Percentiles rank a stretch among this genome's conserved stretches.
These are phyloP conservation scores for Sprattus sprattus DNA, from an alignment of 2,113 vertebrate genomes.

Conservation along the genomic window DNA sequence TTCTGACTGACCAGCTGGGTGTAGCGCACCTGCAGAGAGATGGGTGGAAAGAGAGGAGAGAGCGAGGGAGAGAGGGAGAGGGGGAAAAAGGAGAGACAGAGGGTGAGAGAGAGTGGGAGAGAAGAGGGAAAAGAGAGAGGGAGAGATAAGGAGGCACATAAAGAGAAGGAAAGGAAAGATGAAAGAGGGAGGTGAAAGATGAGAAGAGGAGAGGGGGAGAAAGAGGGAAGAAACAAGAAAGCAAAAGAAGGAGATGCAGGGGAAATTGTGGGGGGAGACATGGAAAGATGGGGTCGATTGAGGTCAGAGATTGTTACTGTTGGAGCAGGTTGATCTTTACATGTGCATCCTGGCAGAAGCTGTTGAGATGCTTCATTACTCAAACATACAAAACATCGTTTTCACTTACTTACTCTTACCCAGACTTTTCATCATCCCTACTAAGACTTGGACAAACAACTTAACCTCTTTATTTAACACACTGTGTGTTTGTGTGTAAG, in stretches of 20 bases:
- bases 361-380: too few species aligned
- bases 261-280: neutral
- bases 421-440: neutral
- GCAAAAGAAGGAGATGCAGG: neutral
- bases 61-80: neutral
- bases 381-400: neutral
- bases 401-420: neutral
- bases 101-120: neutral
- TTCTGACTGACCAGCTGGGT: constrained; percentile 85
- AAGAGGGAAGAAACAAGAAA: neutral
- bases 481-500: neutral
- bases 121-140: neutral
- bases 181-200: neutral
- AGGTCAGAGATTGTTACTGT: too few species aligned
- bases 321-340: too few species aligned
- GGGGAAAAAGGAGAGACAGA: neutral
- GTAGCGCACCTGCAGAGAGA: constrained; percentile 81
- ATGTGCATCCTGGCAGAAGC: too few species aligned
- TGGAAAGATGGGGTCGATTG: neutral
- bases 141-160: neutral
- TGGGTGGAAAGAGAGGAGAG: neutral
- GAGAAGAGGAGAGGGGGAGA: constrained; percentile 1
- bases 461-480: neutral
- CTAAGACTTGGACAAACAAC: neutral
- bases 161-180: neutral